Evolutionary conservation across 2,113 vertebrate genomes (phyloP).

Genomic region (Phoenicopterus ruber): DNA sequence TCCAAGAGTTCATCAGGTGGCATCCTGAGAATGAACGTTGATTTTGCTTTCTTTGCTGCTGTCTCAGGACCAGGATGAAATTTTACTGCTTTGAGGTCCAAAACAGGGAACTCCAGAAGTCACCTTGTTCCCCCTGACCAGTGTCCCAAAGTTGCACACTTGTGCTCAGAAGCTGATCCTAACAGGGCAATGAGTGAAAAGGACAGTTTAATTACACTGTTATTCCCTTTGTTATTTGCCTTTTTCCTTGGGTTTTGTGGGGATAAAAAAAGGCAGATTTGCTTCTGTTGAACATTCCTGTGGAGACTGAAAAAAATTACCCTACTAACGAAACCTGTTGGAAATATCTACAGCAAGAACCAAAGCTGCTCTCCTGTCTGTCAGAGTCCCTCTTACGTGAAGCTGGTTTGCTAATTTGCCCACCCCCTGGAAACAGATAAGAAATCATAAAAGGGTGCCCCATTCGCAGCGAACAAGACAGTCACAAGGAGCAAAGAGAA

Average conservation of each 20-base stretch:
- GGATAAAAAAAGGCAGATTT: slow-evolving; percentile 55
- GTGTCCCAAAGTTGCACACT: background rate
- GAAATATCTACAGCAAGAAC: slow-evolving; percentile 47
- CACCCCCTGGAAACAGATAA: background rate
- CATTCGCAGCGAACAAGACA: slow-evolving; percentile 32
- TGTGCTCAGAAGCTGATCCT: background rate
- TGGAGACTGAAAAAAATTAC: slow-evolving; percentile 31
- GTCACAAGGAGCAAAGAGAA: background rate
- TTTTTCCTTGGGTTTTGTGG: background rate
- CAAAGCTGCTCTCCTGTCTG: slow-evolving; percentile 14
- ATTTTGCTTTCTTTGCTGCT: background rate
- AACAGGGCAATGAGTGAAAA: background rate
- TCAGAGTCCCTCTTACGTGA: background rate
- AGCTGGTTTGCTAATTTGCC: slow-evolving; percentile 27
- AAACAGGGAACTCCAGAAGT: background rate
- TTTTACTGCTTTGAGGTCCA: background rate
- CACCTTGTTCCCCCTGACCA: background rate
- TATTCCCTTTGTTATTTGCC: slow-evolving; percentile 25
- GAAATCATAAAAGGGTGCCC: slow-evolving; percentile 33
- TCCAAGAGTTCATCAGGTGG: background rate
- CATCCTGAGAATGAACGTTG: background rate
- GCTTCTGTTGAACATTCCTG: slow-evolving; percentile 43
- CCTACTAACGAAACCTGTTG: slow-evolving; percentile 21
- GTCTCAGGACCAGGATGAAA: background rate
- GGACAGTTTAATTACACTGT: background rate